A percentile compares a stretch with the other conserved stretches of the same genome.
Evolutionary conservation across 2,797 vertebrate genomes (phyloP).

Genomic region (Pseudochromis fuscus): DNA sequence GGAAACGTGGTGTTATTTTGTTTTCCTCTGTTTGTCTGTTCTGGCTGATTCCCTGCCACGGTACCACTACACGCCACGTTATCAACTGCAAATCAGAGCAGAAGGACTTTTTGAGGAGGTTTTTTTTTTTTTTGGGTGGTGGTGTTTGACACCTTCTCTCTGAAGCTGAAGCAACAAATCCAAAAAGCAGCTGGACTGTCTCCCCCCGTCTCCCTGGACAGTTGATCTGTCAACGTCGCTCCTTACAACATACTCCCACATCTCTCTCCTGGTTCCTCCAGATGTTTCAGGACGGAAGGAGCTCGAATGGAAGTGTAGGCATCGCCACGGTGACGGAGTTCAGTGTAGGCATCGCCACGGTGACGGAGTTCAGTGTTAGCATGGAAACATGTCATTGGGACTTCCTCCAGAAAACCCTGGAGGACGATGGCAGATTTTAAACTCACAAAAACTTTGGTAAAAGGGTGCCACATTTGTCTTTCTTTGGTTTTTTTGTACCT

Average conservation of each 20-base stretch:
- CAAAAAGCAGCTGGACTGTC: slow-evolving; percentile 81
- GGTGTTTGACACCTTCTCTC: slow-evolving; percentile 11
- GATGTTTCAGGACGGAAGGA: slow-evolving; percentile 10
- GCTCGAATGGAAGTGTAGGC: slow-evolving; percentile 62
- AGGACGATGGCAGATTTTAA: slow-evolving; percentile 46
- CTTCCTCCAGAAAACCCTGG: slow-evolving; percentile 13
- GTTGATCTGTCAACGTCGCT: slow-evolving; percentile 1
- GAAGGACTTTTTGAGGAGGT: neutral
- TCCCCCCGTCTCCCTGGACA: slow-evolving; percentile 21
- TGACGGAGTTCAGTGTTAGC: slow-evolving; percentile 73
- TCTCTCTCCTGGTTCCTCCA: neutral
- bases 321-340: too few relatives aligned
- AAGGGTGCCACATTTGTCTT: slow-evolving; percentile 83
- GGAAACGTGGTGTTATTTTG: slow-evolving; percentile 31
- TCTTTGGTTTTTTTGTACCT: slow-evolving; percentile 71
- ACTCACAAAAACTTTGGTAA: slow-evolving; percentile 50
- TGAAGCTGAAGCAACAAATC: slow-evolving; percentile 11
- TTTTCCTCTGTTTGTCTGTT: neutral
- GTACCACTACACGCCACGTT: slow-evolving; percentile 40
- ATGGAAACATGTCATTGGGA: slow-evolving; percentile 56
- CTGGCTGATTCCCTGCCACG: slow-evolving; percentile 62
- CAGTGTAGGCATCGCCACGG: slow-evolving; percentile 41
- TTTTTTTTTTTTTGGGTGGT: neutral
- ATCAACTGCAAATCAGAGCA: slow-evolving; percentile 22
- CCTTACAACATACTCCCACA: neutral